Evolutionary conservation across 2,888 invertebrate species (phyloP), one percentile per base, ranked within the genome.

Genomic region (Polydrusus cervinus): DNA sequence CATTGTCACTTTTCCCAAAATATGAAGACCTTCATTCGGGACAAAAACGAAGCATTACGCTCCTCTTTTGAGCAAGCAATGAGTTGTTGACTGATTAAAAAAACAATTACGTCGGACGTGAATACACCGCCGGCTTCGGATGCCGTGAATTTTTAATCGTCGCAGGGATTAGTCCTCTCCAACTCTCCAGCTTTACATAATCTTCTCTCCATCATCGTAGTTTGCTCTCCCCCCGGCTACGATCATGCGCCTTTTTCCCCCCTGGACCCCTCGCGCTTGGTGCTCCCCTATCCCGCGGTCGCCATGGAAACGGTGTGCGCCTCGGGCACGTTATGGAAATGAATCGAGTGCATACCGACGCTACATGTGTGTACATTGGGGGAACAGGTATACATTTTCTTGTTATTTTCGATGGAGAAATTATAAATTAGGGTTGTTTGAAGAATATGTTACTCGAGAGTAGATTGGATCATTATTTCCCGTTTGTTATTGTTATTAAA

Each of bases 91-190:
- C 78, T 78, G 78, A 78, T 78, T 78, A 78, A 78, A 78, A 77
- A 78, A 78, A 78, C 78, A 78, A 78, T 78, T 78, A 75, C 67
- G 69, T 47, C 75, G 34, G 77, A 77, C 77, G 64, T 74, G 71
- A 72, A 76, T 69, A 69, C 30, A 71, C 75, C 68, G 65, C 70
- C 67, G 64, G 55, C 49, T 38, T 43, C 62, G 71, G 62, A 68
- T 65, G 67, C 65, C 53, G 79, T 80, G 81, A 80, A 81, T 81
- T 80, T 81, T 80, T 80, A 80, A 81, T 81, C 81, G 80, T 74
- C 69, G 76, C 76, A 64, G 78, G 78, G 80, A 81, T 81, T 81
- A 81, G 79, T 79, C 77, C 80, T 80, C 75, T 71, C 69, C 20
- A 74, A 69, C 80, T 80, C 75, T 71, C 69, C 20, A 74, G 71